phyloP scores from a whole-genome alignment of 2,113 vertebrate genomes.

The Murina feae region DNA sequence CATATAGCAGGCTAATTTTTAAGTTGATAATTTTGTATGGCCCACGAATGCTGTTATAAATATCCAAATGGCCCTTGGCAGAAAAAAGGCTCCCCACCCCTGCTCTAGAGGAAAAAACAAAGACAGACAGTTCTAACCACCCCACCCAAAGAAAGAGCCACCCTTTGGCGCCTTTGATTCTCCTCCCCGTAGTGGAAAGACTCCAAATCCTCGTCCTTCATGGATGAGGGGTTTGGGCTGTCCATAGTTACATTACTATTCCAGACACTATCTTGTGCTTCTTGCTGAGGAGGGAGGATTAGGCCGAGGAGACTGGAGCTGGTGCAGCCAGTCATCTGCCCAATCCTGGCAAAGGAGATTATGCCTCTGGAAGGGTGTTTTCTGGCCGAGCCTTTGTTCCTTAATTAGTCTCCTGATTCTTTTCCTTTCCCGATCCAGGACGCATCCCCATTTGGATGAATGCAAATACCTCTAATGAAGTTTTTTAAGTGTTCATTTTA shows the following conservation, averaged over 20 bases:
- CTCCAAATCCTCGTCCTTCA: slow-evolving; percentile 53
- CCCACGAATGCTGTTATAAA: no score
- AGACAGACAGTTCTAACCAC: neutral
- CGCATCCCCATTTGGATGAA: slow-evolving; percentile 14
- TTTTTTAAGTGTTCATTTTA: slow-evolving; percentile 58
- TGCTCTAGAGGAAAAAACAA: neutral
- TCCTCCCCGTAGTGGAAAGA: neutral
- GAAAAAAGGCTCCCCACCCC: neutral
- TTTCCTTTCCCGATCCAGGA: slow-evolving; percentile 38
- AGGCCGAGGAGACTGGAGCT: slow-evolving; percentile 47
- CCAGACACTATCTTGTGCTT: slow-evolving; percentile 34
- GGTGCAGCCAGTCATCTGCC: slow-evolving; percentile 6
- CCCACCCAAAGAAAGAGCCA: neutral
- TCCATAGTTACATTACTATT: slow-evolving; percentile 67
- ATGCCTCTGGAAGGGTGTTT: slow-evolving; percentile 27
- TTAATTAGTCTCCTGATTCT: slow-evolving; percentile 70
- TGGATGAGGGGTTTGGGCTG: slow-evolving; percentile 55
- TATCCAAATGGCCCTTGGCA: no score
- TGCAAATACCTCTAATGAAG: slow-evolving; percentile 35
- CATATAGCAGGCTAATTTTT: no score
- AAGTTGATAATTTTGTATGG: no score
- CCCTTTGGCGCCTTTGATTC: slow-evolving; percentile 28
- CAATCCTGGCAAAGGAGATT: slow-evolving; percentile 64
- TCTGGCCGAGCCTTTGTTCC: slow-evolving; percentile 36
- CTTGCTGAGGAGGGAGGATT: slow-evolving; percentile 58